These are phyloP conservation scores for Capromys pilorides DNA, from an alignment of 2,797 vertebrate species.

Conservation along the genomic window DNA sequence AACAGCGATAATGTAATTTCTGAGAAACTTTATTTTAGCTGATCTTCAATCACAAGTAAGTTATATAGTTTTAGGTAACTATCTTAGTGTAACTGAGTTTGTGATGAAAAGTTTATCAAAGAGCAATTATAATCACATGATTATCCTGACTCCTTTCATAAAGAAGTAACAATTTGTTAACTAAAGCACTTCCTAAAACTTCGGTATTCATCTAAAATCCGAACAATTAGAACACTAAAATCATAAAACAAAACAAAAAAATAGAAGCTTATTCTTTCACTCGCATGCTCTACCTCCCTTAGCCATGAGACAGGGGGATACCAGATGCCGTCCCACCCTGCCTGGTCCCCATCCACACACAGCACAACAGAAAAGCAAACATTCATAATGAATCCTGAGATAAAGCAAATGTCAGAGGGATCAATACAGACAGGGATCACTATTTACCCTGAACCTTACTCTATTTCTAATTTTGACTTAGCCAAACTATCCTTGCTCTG, in stretches of 20 bases:
- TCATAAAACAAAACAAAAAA: background rate
- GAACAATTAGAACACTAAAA: conserved; percentile 14
- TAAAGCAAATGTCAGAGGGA: background rate
- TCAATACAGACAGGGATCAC: background rate
- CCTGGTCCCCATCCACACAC: background rate
- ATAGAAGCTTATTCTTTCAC: background rate
- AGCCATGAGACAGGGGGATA: background rate
- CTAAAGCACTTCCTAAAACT: background rate
- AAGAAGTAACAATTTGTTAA: conserved; percentile 34
- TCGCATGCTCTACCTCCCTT: background rate
- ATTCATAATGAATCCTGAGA: background rate
- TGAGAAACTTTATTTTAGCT: conserved; percentile 42
- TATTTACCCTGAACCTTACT: background rate
- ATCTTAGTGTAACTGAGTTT: conserved; percentile 24
- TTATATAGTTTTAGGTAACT: background rate
- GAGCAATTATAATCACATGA: background rate
- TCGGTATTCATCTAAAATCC: conserved; percentile 25
- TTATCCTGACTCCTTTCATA: background rate
- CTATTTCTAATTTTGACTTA: conserved; percentile 22
- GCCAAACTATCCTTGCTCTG: background rate
- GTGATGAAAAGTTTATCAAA: conserved; percentile 36
- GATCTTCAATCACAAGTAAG: conserved; percentile 13
- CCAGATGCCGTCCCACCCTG: background rate
- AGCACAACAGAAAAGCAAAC: background rate
- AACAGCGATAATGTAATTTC: conserved; percentile 38